Evolutionary conservation across 2,113 vertebrate species (phyloP).

Genomic region (Epinephelus lanceolatus): DNA sequence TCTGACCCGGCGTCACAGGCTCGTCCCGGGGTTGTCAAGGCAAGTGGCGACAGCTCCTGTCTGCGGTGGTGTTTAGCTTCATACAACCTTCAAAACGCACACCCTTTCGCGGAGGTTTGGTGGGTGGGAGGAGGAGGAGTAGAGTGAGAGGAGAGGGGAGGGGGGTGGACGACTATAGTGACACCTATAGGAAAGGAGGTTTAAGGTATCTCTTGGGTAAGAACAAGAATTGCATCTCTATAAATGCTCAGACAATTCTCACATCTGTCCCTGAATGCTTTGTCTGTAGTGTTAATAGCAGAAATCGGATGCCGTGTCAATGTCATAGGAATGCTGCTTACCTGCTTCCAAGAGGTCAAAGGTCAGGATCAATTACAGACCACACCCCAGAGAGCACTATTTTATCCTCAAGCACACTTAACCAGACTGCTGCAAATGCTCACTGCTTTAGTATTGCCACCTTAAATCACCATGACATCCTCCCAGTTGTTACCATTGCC

Average conservation of each 20-base stretch:
- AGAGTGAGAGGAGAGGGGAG: background rate
- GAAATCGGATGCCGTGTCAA: background rate
- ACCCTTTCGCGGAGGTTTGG: slow-evolving; percentile 76
- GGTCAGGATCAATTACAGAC: background rate
- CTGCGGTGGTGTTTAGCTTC: slow-evolving; percentile 42
- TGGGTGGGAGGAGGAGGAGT: slow-evolving; percentile 53
- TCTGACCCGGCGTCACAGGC: background rate
- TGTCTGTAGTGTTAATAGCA: background rate
- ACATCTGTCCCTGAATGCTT: background rate
- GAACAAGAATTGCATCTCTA: too few species aligned
- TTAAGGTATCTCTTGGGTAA: background rate
- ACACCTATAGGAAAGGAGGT: slow-evolving; percentile 76
- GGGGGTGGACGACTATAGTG: slow-evolving; percentile 57
- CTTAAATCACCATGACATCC: background rate
- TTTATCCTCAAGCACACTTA: background rate
- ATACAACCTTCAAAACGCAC: slow-evolving; percentile 78
- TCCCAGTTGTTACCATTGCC: too few species aligned
- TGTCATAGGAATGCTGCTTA: background rate
- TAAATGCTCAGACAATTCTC: background rate
- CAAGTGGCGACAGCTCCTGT: slow-evolving; percentile 3
- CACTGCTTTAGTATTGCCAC: background rate
- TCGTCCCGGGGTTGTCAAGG: slow-evolving; percentile 5
- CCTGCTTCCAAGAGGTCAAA: slow-evolving; percentile 1
- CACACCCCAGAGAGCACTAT: background rate
- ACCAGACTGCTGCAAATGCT: background rate